Evolutionary conservation across 2,888 invertebrate genomes (phyloP), one percentile per base, ranked within the genome.

Genomic region (Ferrisia virgata): DNA sequence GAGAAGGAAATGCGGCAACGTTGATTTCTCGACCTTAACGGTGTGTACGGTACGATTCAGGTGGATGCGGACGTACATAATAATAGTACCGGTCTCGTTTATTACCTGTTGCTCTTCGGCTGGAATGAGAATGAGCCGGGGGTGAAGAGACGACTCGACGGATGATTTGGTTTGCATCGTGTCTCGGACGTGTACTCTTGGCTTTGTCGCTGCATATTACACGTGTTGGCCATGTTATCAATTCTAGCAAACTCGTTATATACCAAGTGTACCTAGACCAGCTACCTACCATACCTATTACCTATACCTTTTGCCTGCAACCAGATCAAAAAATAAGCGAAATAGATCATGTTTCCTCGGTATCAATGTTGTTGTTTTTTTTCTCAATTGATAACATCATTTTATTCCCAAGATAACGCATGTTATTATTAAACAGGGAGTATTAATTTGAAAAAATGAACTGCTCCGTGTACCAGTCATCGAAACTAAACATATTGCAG

Each of bases 1-100:
- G 40, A 25, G 36, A 18, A 33, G 53, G 47, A 79, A 47, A 79
- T 31, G 43, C 43, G 82, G 82, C 82, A 82, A 82, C 82, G 64
- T 69, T 39, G 82, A 33, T 82, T 69, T 69, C 72, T 83, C 83
- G 76, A 83, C 83, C 83, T 83, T 83, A 83, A 80, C 80, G 80
- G 47, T 80, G 80, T 47, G 53, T 80, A 47, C 79, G 47, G 43
- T 80, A 18, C 80, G 80, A 80, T 80, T 80, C 80, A 80, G 80
- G 80, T 80, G 47, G 80, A 80, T 53, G 53, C 47, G 80, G 80
- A 80, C 80, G 80, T 43, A 47, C 80, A 80, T 80, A 43, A 79
- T 79, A 79, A 80, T 80, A 33, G 80, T 53, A 53, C 80, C 80
- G 80, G 80, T 80, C 80, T 80, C 47, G 47, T 80, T 80, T 80